Evolutionary conservation across 64 coral and sea anemone genomes (phyloP), one percentile per base, ranked within the genome.

Genomic region (Orbicella faveolata): DNA sequence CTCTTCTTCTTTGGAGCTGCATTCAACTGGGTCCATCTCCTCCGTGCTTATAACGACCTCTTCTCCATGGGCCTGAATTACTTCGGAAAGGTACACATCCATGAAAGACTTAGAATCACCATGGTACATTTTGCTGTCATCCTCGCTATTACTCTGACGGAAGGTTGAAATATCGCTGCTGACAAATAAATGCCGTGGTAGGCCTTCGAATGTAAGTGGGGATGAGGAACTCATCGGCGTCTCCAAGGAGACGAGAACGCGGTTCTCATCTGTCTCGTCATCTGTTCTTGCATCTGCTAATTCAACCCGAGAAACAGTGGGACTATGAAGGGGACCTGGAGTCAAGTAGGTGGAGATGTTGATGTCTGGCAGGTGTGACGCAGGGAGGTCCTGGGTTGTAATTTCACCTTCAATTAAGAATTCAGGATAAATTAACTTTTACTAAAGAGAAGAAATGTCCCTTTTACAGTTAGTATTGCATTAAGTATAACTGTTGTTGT

Each of bases 101-200:
- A 70, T 72, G 19, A 85, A 66, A 54, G 4, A 23, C 26, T 21
- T 72, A 15, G 82, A 72, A 85, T 72, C 72, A 2, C 37, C 82
- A 17, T 16, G 35, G 23, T 41, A 67, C 2, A 44, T 8, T 68
- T 66, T 83, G 2, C 41, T 85, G 11, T n/a, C 82, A 7, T 52
- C 65, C 11, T 72, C 44, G n/a, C 37, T 53, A 44, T 33, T 72
- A 14, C 37, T 73, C 68, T 85, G 82, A 37, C 82, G 73, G 13
- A 85, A 85, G 18, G 82, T 30, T 52, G 82, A 85, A 18, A 53
- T 39, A 70, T 83, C 61, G 62, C 35, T 68, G 82, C 66, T 85
- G 23, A 85, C 64, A 66, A 85, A 85, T 41, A 85, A 52, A 52
- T 85, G 65, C 39, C 82, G 19, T 52, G 82, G 82, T 41, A 85